A percentile compares a stretch with the other conserved stretches of the same genome.
These are phyloP conservation scores for Poeciliopsis prolifica DNA, from an alignment of 2,113 vertebrate species.

Conservation along the genomic window DNA sequence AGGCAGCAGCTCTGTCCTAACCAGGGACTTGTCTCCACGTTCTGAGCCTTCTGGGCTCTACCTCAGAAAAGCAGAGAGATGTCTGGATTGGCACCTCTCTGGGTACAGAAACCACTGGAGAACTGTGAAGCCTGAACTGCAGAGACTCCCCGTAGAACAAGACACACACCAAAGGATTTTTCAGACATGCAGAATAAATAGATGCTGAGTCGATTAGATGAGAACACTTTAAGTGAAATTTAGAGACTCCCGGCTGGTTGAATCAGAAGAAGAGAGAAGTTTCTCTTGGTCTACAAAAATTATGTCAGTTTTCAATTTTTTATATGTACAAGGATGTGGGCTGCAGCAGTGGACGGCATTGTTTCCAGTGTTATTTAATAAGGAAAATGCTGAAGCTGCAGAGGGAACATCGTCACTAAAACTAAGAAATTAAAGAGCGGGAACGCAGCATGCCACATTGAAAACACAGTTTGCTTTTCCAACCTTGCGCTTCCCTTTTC, in stretches of 20 bases:
- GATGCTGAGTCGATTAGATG: slow-evolving; percentile 58
- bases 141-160: slow-evolving; percentile 52
- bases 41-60: slow-evolving; percentile 43
- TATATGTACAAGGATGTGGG: slow-evolving; percentile 11
- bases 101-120: slow-evolving; percentile 49
- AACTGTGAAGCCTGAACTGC: slow-evolving; percentile 31
- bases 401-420: slow-evolving; percentile 6
- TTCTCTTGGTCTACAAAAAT: not conserved
- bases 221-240: slow-evolving; percentile 13
- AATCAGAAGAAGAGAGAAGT: slow-evolving; percentile 1
- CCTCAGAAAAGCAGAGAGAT: slow-evolving; percentile 43
- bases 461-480: slow-evolving; percentile 47
- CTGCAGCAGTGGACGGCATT: not conserved
- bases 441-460: slow-evolving; percentile 20
- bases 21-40: slow-evolving; percentile 60
- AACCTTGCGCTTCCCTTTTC: slow-evolving; percentile 5
- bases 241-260: not conserved
- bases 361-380: slow-evolving; percentile 19
- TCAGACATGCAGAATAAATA: slow-evolving; percentile 44
- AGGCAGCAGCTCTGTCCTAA: slow-evolving; percentile 61
- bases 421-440: slow-evolving; percentile 3
- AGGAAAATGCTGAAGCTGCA: slow-evolving; percentile 13
- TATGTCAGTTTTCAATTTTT: not conserved
- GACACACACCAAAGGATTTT: slow-evolving; percentile 47
- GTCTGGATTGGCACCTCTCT: slow-evolving; percentile 68